A percentile compares a stretch with the other conserved stretches of the same genome.
These are phyloP conservation scores for Drosophila neoperkinsi DNA, from an alignment of 2,888 invertebrate genomes.

Conservation along the genomic window DNA sequence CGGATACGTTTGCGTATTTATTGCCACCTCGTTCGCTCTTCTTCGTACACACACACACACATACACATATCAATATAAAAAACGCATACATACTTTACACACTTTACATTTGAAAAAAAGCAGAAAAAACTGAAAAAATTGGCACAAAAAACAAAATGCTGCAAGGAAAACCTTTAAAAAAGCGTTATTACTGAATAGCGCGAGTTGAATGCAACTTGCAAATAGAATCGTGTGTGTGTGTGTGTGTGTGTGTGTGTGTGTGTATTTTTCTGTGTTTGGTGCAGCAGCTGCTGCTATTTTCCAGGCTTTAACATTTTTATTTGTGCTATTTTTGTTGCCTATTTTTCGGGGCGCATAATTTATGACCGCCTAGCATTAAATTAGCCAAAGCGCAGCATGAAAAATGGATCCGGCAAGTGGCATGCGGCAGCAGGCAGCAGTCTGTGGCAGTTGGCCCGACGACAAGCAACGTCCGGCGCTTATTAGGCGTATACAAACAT, in stretches of 20 bases:
- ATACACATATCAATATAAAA: conserved; percentile 37
- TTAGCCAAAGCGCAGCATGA: conserved; percentile 81
- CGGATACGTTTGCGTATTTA: conserved; percentile 70
- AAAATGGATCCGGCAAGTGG: conserved; percentile 69
- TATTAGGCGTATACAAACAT: conserved; percentile 61
- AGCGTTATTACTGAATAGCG: conserved; percentile 69
- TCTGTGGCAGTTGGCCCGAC: conserved; percentile 53
- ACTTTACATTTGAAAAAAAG: conserved; percentile 43
- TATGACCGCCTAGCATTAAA: conserved; percentile 77
- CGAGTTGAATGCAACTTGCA: conserved; percentile 73
- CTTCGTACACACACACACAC: conserved; percentile 18
- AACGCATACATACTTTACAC: conserved; percentile 34
- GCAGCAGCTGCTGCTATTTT: conserved; percentile 79
- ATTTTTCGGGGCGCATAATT: conserved; percentile 77
- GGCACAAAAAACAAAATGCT: conserved; percentile 46
- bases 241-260: conserved; percentile 16
- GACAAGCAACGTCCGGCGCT: conserved; percentile 75
- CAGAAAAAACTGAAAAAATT: conserved; percentile 59
- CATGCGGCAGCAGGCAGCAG: conserved; percentile 37
- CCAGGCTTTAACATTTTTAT: conserved; percentile 56
- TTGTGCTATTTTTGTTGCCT: conserved; percentile 54
- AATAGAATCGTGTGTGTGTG: conserved; percentile 24
- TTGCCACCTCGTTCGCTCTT: conserved; percentile 54
- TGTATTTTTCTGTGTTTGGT: conserved; percentile 15
- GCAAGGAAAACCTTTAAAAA: conserved; percentile 36